Conservation (phyloP, 1,140 invertebrate species). For the Procambarus clarkii region DNA sequence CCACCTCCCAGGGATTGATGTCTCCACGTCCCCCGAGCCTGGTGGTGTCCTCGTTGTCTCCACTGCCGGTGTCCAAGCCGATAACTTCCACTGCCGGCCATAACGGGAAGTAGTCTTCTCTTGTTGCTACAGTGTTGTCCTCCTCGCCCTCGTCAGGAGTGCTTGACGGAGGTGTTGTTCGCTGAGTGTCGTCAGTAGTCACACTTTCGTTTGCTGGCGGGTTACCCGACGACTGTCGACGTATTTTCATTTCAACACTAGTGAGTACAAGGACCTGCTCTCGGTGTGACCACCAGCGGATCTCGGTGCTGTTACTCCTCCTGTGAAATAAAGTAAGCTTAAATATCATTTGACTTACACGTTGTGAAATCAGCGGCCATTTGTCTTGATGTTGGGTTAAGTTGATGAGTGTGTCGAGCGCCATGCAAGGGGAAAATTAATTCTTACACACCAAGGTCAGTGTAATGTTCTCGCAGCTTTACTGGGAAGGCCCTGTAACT, state of each 20-base stretch:
- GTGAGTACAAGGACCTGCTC: constrained; percentile 51
- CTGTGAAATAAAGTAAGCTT: background rate
- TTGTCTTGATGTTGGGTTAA: too few species aligned
- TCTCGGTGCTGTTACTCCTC: constrained; percentile 19
- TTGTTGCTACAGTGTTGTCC: background rate
- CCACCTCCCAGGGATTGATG: background rate
- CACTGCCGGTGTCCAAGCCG: background rate
- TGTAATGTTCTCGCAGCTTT: too few species aligned
- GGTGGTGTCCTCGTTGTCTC: background rate
- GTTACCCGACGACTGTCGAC: background rate
- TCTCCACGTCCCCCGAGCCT: background rate
- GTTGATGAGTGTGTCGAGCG: too few species aligned
- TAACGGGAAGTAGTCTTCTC: background rate
- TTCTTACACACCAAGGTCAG: too few species aligned
- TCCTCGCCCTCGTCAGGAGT: background rate
- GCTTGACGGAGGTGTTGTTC: background rate
- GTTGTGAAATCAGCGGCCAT: too few species aligned
- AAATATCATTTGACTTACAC: too few species aligned
- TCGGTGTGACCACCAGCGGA: constrained; percentile 51
- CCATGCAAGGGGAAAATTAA: too few species aligned
- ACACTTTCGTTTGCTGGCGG: background rate
- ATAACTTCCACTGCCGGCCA: background rate
- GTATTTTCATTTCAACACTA: constrained; percentile 50
- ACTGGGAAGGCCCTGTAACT: too few species aligned
- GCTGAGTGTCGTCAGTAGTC: background rate